A percentile compares a stretch with the other conserved stretches of the same genome.
Conservation (phyloP, 2,888 invertebrate genomes). For the Cetonia aurata region DNA sequence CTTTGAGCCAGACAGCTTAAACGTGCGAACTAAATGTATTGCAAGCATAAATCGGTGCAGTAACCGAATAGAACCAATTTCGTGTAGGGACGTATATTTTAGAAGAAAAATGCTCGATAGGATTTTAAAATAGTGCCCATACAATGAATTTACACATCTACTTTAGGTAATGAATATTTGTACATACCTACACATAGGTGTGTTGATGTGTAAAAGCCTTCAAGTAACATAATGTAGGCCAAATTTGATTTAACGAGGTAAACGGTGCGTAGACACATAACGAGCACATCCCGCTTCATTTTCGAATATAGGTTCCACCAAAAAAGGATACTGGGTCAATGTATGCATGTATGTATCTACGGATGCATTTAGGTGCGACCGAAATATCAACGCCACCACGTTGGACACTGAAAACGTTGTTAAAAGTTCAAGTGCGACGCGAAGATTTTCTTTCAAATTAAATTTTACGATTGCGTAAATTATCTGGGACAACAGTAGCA, state of each 20-base stretch:
- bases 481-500: background rate
- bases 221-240: conserved; percentile 13
- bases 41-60: no score
- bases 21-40: no score
- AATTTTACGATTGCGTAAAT: conserved; percentile 1
- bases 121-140: no score
- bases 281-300: conserved; percentile 4
- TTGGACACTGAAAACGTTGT: conserved; percentile 2
- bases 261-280: background rate
- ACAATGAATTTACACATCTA: no score
- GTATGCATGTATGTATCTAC: background rate
- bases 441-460: background rate
- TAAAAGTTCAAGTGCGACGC: conserved; percentile 23
- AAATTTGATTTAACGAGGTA: conserved; percentile 23
- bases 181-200: background rate
- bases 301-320: conserved; percentile 30
- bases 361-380: conserved; percentile 9
- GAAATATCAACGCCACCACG: conserved; percentile 7
- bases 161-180: no score
- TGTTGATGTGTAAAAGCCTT: background rate
- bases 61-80: no score
- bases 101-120: no score
- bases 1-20: no score
- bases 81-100: no score
- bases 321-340: conserved; percentile 32